Conservation (phyloP, 2,797 vertebrate species). For the Pelobates cultripes region DNA sequence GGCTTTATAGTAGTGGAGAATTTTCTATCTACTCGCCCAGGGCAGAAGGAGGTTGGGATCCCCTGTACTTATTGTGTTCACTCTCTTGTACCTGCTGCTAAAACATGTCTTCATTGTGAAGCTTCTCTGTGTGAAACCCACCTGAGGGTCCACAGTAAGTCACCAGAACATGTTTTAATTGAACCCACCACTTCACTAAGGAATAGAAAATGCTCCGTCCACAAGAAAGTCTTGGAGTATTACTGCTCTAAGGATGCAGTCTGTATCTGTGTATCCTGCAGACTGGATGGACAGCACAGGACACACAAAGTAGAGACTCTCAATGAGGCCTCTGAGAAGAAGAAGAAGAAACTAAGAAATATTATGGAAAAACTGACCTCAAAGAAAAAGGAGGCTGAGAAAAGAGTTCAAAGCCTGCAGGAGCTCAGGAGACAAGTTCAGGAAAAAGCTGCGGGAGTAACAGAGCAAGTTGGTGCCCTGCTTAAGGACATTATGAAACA, state of each 20-base stretch:
- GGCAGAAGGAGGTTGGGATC: no score
- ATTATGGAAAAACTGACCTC: slow-evolving; percentile 17
- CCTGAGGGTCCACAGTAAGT: not conserved
- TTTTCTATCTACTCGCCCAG: not conserved
- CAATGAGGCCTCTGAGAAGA: not conserved
- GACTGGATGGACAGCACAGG: not conserved
- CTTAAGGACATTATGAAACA: slow-evolving; percentile 19
- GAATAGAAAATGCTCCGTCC: not conserved
- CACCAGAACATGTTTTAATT: not conserved
- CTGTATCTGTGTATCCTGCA: not conserved
- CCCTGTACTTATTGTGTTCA: not conserved
- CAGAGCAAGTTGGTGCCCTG: not conserved
- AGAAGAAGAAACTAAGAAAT: not conserved
- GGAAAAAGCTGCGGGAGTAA: slow-evolving; percentile 2
- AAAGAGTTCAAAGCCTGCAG: slow-evolving; percentile 22
- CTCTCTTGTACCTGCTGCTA: not conserved
- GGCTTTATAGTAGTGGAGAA: slow-evolving; percentile 54
- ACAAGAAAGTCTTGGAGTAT: not conserved
- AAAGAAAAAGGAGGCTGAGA: slow-evolving; percentile 7
- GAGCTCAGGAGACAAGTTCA: not conserved
- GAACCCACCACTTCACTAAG: not conserved
- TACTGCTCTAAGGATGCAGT: not conserved
- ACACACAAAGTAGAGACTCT: not conserved
- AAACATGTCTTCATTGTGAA: not conserved
- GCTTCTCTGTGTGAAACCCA: not conserved